phyloP scores from a whole-genome alignment of 2,888 invertebrate species.

The Drosophila cognata region DNA sequence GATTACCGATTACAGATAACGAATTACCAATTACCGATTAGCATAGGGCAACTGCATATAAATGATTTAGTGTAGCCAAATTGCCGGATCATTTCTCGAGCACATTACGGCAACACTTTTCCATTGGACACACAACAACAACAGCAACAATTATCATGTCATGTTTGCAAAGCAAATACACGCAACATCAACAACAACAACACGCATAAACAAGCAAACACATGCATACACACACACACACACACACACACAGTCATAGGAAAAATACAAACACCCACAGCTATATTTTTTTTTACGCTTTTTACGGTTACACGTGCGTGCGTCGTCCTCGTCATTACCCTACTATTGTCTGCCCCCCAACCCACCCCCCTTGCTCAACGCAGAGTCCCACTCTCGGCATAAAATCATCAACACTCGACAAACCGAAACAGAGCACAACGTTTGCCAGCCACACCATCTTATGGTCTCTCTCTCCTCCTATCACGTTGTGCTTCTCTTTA shows the following conservation, averaged over 20 bases:
- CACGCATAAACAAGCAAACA: conserved; percentile 1
- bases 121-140: conserved; percentile 14
- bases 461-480: conserved; percentile 17
- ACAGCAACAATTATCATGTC: conserved; percentile 71
- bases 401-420: conserved; percentile 52
- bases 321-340: conserved; percentile 57
- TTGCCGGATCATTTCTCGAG: conserved; percentile 41
- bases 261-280: conserved; percentile 20
- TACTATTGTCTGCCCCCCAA: conserved; percentile 5
- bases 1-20: conserved; percentile 7
- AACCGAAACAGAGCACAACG: conserved; percentile 66
- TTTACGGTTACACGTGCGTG: conserved; percentile 77
- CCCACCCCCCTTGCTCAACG: not conserved
- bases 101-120: conserved; percentile 47
- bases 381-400: conserved; percentile 14
- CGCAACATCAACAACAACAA: conserved; percentile 21
- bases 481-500: not conserved
- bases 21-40: conserved; percentile 12
- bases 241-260: not conserved
- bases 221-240: not conserved
- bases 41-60: conserved; percentile 14
- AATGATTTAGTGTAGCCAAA: conserved; percentile 16
- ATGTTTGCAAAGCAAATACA: conserved; percentile 63
- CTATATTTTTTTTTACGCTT: conserved; percentile 55
- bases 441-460: conserved; percentile 32